These are phyloP conservation scores for Semotilus atromaculatus DNA, from an alignment of 2,797 vertebrate species.

Conservation along the genomic window DNA sequence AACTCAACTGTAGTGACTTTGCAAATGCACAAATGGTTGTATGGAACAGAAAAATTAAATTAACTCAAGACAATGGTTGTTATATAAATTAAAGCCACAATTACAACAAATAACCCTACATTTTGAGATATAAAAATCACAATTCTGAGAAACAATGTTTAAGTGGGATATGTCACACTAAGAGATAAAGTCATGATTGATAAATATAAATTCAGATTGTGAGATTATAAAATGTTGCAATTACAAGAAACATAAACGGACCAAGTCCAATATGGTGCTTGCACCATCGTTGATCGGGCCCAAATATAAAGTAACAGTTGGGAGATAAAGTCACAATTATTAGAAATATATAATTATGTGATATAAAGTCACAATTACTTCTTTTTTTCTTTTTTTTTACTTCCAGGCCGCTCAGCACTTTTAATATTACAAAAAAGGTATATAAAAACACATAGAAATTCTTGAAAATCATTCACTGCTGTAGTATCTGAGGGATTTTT, in stretches of 20 bases:
- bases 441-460: neutral
- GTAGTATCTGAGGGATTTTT: neutral
- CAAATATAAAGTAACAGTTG: neutral
- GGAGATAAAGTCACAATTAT: neutral
- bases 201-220: neutral
- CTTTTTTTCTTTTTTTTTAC: neutral
- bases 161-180: too few relatives aligned
- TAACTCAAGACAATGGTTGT: too few relatives aligned
- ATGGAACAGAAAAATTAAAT: neutral
- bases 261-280: neutral
- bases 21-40: neutral
- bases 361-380: neutral
- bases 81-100: too few relatives aligned
- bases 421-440: neutral
- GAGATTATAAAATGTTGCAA: neutral
- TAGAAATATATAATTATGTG: neutral
- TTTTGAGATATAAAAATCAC: neutral
- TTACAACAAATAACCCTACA: neutral
- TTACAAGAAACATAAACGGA: neutral
- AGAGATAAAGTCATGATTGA: too few relatives aligned
- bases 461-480: neutral
- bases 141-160: neutral
- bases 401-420: neutral
- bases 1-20: neutral
- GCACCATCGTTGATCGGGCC: too few relatives aligned